Evolutionary conservation across 2,113 vertebrate genomes (phyloP).

Genomic region (Arizona elegans): DNA sequence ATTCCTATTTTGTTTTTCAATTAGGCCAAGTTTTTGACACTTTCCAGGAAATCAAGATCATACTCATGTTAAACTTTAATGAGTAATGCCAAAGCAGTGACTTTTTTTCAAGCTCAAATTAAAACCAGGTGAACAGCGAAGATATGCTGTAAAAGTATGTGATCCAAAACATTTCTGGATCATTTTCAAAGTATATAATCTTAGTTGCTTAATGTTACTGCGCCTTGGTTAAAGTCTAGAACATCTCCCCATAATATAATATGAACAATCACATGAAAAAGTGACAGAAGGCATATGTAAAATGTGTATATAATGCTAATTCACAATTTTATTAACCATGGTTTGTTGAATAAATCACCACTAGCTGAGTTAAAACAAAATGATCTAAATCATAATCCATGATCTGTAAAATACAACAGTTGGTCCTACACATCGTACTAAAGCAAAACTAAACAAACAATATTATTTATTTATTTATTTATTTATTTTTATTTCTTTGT

Average conservation of each 20-base stretch:
- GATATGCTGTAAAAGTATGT: background rate
- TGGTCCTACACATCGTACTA: background rate
- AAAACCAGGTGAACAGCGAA: background rate
- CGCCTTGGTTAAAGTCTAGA: background rate
- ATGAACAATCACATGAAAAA: background rate
- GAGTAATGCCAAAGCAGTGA: background rate
- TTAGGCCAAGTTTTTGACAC: background rate
- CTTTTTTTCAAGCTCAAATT: background rate
- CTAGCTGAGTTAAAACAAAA: background rate
- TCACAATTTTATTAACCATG: background rate
- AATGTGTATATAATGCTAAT: background rate
- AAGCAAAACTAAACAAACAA: background rate
- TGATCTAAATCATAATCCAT: background rate
- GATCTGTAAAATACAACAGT: background rate
- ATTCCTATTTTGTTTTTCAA: background rate
- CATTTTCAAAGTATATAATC: background rate
- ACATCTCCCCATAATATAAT: background rate
- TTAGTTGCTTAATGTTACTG: background rate
- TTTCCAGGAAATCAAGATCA: background rate
- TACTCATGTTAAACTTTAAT: background rate
- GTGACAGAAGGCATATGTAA: background rate
- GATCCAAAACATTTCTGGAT: background rate
- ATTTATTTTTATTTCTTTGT: background rate
- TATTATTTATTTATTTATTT: background rate
- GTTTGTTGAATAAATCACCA: background rate